Conservation (phyloP, 2,797 vertebrate species). For the Anomalospiza imberbis region DNA sequence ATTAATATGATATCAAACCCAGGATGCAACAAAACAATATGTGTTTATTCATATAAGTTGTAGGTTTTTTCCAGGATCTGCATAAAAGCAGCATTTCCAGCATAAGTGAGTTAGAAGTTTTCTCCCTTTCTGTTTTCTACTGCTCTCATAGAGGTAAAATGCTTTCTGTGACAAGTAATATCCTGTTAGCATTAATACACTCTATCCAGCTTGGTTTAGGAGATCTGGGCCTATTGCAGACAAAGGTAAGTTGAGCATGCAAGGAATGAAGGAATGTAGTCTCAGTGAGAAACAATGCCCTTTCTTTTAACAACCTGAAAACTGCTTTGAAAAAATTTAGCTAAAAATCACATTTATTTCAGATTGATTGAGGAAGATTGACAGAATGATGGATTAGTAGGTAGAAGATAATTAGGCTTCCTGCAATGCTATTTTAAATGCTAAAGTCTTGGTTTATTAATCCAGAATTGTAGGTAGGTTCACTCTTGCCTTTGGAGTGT, state of each 20-base stretch:
- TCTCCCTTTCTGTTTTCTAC: background rate
- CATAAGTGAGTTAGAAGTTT: background rate
- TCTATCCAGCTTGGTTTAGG: background rate
- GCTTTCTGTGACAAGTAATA: background rate
- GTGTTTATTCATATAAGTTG: background rate
- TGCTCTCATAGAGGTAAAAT: background rate
- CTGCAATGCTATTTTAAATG: slow-evolving; percentile 14
- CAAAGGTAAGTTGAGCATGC: background rate
- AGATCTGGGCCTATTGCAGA: background rate
- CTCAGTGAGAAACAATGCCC: background rate
- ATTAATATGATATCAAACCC: background rate
- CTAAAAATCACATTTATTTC: background rate
- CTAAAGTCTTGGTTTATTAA: slow-evolving; percentile 36
- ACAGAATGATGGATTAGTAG: slow-evolving; percentile 1
- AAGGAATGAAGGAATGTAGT: background rate
- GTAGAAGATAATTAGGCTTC: slow-evolving; percentile 48
- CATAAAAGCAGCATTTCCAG: background rate
- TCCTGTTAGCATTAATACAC: background rate
- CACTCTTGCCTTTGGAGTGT: background rate
- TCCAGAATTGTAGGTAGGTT: background rate
- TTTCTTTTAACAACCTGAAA: background rate
- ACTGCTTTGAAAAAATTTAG: background rate
- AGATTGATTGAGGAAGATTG: background rate
- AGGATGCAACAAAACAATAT: too few species aligned
- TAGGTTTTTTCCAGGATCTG: background rate